These are phyloP conservation scores for Netelia virgata DNA, from an alignment of 2,888 invertebrate species.

Conservation along the genomic window DNA sequence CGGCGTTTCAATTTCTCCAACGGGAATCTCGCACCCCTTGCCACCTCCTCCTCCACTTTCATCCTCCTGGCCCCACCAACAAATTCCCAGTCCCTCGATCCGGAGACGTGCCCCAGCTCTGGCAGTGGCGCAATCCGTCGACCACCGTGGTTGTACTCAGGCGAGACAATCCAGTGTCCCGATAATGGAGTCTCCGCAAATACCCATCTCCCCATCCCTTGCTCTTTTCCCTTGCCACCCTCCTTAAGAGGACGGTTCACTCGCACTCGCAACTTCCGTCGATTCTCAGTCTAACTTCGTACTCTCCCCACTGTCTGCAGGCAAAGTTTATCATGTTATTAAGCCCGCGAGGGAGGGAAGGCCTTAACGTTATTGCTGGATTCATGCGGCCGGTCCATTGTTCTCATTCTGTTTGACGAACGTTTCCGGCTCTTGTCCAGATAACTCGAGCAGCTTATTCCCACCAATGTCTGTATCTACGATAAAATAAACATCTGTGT, in stretches of 20 bases:
- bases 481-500: too few species aligned
- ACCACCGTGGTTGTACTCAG: constrained; percentile 32
- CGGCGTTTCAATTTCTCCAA: constrained; percentile 62
- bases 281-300: constrained; percentile 14
- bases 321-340: not conserved
- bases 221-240: not conserved
- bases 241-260: not conserved
- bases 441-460: too few species aligned
- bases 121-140: constrained; percentile 38
- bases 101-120: constrained; percentile 2
- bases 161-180: constrained; percentile 42
- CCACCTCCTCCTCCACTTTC: not conserved
- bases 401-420: constrained; percentile 59
- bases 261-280: constrained; percentile 13
- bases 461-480: too few species aligned
- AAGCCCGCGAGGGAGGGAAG: not conserved
- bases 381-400: constrained; percentile 39
- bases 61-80: constrained; percentile 19
- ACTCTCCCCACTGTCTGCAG: not conserved
- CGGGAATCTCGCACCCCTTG: constrained; percentile 39
- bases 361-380: constrained; percentile 41
- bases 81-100: constrained; percentile 48
- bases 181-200: constrained; percentile 40
- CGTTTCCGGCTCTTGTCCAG: constrained; percentile 46
- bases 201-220: constrained; percentile 29